Percentiles rank a stretch among this genome's conserved stretches.
Conservation (phyloP, 2,888 invertebrate species). For the Mechanitis messenoides region DNA sequence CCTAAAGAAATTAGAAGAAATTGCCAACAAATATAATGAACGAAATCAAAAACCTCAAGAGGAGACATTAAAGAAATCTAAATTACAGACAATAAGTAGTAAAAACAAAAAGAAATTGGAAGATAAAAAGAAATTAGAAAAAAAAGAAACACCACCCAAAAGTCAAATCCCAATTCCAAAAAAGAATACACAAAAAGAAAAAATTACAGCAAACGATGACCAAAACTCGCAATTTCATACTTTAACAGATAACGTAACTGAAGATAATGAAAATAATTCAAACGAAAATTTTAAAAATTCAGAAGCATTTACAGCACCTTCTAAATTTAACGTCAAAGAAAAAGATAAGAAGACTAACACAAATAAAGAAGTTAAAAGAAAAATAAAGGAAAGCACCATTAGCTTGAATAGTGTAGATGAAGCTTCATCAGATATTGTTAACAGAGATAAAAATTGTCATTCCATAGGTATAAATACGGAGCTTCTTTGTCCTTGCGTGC, state of each 20-base stretch:
- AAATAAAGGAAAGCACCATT: slow-evolving; percentile 55
- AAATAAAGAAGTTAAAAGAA: slow-evolving; percentile 25
- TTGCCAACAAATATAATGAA: slow-evolving; percentile 57
- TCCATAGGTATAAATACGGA: slow-evolving; percentile 63
- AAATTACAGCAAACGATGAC: slow-evolving; percentile 20
- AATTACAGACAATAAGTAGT: not conserved
- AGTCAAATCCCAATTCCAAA: slow-evolving; percentile 57
- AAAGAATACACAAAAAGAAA: slow-evolving; percentile 32
- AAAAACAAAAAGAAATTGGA: not conserved
- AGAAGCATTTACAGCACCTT: slow-evolving; percentile 6
- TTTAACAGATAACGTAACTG: slow-evolving; percentile 1
- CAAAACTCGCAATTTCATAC: slow-evolving; percentile 7
- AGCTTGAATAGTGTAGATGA: slow-evolving; percentile 66
- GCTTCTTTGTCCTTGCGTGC: slow-evolving; percentile 55
- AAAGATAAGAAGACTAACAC: slow-evolving; percentile 17
- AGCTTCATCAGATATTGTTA: slow-evolving; percentile 27
- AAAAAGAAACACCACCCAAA: slow-evolving; percentile 8
- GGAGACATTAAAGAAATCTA: slow-evolving; percentile 21
- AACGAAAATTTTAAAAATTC: slow-evolving; percentile 5
- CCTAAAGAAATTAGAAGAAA: slow-evolving; percentile 61
- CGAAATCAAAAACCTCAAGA: slow-evolving; percentile 39
- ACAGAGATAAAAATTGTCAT: slow-evolving; percentile 41
- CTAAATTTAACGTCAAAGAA: slow-evolving; percentile 21
- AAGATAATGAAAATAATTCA: slow-evolving; percentile 17
- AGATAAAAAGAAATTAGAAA: slow-evolving; percentile 1